Percentiles rank a stretch among this genome's conserved stretches.
Conservation (phyloP, 1,140 invertebrate species). For the Limonius californicus region DNA sequence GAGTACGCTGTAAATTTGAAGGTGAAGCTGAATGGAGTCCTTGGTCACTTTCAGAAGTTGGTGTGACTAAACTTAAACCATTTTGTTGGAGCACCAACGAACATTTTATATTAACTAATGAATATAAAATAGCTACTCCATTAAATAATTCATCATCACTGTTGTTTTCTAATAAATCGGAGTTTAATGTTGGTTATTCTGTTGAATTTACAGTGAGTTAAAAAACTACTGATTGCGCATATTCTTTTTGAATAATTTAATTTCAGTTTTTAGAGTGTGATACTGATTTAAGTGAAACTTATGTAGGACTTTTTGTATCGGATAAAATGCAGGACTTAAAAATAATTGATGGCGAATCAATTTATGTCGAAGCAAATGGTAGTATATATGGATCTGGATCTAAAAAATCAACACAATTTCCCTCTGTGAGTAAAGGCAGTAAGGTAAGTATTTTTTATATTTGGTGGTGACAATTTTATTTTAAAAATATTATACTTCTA, state of each 20-base stretch:
- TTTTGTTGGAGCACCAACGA: conserved; percentile 32
- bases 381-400: conserved; percentile 34
- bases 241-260: too few species aligned
- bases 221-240: too few species aligned
- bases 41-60: conserved; percentile 37
- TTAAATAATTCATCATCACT: conserved; percentile 15
- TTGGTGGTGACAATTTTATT: too few species aligned
- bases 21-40: conserved; percentile 36
- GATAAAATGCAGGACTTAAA: conserved; percentile 9
- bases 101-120: conserved; percentile 30
- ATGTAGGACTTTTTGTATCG: conserved; percentile 21
- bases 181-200: conserved; percentile 33
- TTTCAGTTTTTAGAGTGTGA: conserved; percentile 39
- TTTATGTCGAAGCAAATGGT: conserved; percentile 34
- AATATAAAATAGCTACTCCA: conserved; percentile 32
- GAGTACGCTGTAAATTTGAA: conserved; percentile 40
- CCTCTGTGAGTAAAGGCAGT: conserved; percentile 30
- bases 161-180: conserved; percentile 31
- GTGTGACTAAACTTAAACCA: conserved; percentile 29
- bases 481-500: conserved; percentile 22
- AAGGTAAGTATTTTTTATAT: too few species aligned
- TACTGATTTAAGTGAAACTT: conserved; percentile 26
- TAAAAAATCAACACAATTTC: conserved; percentile 36
- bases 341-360: conserved; percentile 14
- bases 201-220: conserved; percentile 38